phyloP scores from a whole-genome alignment of 2,888 invertebrate species.

The Mamestra brassicae region DNA sequence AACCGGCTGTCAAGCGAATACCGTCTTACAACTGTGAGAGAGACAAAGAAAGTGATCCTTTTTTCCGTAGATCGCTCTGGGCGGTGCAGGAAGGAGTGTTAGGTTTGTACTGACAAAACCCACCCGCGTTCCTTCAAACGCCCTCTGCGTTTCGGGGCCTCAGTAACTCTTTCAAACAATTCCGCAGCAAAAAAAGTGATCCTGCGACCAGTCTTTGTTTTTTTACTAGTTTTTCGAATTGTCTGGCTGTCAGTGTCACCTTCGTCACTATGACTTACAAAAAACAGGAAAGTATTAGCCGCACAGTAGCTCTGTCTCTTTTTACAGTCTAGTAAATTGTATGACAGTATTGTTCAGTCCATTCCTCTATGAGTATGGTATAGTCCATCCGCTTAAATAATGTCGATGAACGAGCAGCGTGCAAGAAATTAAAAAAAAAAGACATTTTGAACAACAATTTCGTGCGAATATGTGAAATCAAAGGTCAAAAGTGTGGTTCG shows the following conservation, averaged over 20 bases:
- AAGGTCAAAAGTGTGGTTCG: not conserved
- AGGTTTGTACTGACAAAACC: too few species aligned
- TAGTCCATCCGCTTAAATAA: slow-evolving; percentile 20
- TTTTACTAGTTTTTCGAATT: too few species aligned
- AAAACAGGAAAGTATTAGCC: not conserved
- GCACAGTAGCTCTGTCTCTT: not conserved
- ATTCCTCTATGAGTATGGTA: not conserved
- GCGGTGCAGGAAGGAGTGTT: too few species aligned
- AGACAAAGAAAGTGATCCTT: too few species aligned
- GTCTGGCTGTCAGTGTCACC: not conserved
- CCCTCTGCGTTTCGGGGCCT: too few species aligned
- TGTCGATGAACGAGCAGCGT: not conserved
- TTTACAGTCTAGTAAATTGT: not conserved
- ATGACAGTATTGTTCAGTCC: not conserved
- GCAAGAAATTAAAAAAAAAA: not conserved
- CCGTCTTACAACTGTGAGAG: too few species aligned
- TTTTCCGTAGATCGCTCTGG: too few species aligned
- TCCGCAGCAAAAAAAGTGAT: too few species aligned
- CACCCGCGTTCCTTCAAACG: too few species aligned
- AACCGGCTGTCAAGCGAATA: not conserved
- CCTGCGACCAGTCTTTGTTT: too few species aligned
- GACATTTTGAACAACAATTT: slow-evolving; percentile 1
- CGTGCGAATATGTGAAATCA: not conserved
- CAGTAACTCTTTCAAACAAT: too few species aligned
- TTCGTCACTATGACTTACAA: not conserved